A percentile compares a stretch with the other conserved stretches of the same genome.
These are phyloP conservation scores for Axea sp. DNA, from an alignment of 2,888 invertebrate genomes.

Conservation along the genomic window DNA sequence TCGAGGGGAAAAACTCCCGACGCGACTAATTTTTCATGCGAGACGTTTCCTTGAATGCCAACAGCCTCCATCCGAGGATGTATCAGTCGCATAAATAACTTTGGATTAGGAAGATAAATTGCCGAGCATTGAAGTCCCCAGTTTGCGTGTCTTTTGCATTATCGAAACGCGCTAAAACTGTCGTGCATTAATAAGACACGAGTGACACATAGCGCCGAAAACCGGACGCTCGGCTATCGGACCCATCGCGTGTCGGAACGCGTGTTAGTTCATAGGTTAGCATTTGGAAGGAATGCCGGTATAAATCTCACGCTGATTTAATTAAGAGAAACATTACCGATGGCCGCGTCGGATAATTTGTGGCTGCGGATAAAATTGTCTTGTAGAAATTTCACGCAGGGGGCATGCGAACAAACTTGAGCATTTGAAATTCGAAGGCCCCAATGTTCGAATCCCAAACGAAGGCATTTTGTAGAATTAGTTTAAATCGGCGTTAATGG, in stretches of 20 bases:
- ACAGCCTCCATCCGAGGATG: not conserved
- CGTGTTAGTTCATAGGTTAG: constrained; percentile 48
- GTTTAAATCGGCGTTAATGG: too few species aligned
- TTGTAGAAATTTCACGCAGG: too few species aligned
- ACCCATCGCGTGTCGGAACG: constrained; percentile 24
- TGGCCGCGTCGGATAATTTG: not conserved
- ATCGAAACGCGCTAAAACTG: constrained; percentile 1
- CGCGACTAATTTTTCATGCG: too few species aligned
- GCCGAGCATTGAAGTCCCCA: not conserved
- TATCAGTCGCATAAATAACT: constrained; percentile 24
- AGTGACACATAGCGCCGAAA: constrained; percentile 18
- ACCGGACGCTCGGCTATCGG: constrained; percentile 39
- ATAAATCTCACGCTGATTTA: constrained; percentile 40
- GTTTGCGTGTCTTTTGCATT: too few species aligned
- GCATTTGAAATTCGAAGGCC: too few species aligned
- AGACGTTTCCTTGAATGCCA: constrained; percentile 3
- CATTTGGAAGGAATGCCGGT: constrained; percentile 17
- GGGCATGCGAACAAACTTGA: too few species aligned
- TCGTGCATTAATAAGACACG: constrained; percentile 7
- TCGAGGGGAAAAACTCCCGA: too few species aligned
- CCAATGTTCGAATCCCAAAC: too few species aligned
- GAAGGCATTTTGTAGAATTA: too few species aligned
- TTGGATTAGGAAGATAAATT: constrained; percentile 29
- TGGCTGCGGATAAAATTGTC: not conserved
- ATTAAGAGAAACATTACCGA: constrained; percentile 19